Evolutionary conservation across 1,140 invertebrate species (phyloP), one percentile per base, ranked within the genome.

Genomic region (Teleogryllus occipitalis): DNA sequence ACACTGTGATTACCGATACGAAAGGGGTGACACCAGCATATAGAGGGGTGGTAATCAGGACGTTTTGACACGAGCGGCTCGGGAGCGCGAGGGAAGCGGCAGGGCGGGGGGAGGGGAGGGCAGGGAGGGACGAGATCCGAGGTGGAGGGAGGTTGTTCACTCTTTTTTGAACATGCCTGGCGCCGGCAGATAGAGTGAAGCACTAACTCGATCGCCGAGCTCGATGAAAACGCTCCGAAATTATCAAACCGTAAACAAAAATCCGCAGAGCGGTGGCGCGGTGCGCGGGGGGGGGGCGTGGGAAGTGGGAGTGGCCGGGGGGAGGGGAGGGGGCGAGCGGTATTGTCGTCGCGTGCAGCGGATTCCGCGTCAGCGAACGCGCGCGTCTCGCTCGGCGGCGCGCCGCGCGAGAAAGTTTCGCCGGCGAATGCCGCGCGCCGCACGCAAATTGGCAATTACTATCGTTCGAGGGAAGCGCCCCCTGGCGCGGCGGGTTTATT

Each of bases 231-330:
- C 54, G 18, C 54, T 65, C 54, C 18, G 54, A 65, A 65, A 14
- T 65, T 65, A 65, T 65, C 54, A 65, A 65, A 65, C 54, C 18
- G 54, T 65, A 65, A 65, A 65, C 54, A 65, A 65, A 65, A 65
- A 65, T 65, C 54, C 18, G 18, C 54, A 65, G 54, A 65, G 54
- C 18, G 54, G 54, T 65, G 54, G 54, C 54, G 18, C 10, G 10
- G 49, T 54, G 8, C 8, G 49, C 49, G 15, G 49, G 8, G 49
- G 15, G 49, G 54, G 18, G 1, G 27, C 27, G 54, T 3, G 54
- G 54, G 18, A 65, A 18, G 54, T 10, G 10, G 54, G 54, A 65
- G 54, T 7, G 10, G 18, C 10, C 18, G 54, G 54, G 18, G 7
- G 10, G 54, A 7, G 54, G 54, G 7, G 10, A 7, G 10, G 54